Conservation (phyloP, 2,797 vertebrate species). For the Dendrocincla fuliginosa region DNA sequence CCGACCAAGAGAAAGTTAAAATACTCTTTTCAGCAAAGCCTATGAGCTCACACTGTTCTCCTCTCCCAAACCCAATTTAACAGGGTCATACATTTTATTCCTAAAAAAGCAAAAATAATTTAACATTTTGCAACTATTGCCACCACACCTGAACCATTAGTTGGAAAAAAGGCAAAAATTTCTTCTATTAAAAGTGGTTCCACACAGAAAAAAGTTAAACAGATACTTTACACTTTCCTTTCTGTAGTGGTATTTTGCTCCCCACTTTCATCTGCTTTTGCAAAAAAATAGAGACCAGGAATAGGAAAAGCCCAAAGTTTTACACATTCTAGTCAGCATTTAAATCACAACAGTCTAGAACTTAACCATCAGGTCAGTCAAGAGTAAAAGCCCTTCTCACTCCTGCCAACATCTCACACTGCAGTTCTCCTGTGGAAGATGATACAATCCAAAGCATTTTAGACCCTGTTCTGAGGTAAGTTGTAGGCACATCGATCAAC, state of each 20-base stretch:
- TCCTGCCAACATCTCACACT: not conserved
- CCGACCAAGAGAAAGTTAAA: not conserved
- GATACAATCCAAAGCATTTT: not conserved
- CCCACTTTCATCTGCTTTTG: not conserved
- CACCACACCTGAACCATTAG: not conserved
- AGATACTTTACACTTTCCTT: not conserved
- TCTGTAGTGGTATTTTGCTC: not conserved
- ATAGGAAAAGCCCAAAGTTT: not conserved
- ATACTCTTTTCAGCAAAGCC: too few relatives aligned
- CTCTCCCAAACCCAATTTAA: not conserved
- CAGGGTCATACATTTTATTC: not conserved
- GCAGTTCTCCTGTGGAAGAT: not conserved
- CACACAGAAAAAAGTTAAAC: not conserved
- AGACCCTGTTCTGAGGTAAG: not conserved
- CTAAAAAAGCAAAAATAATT: not conserved
- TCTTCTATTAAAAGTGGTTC: not conserved
- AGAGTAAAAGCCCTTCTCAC: not conserved
- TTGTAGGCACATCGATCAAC: not conserved
- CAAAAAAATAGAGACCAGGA: not conserved
- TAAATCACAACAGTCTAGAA: not conserved
- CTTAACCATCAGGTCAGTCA: not conserved
- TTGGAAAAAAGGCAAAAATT: not conserved
- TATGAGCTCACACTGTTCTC: not conserved
- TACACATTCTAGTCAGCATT: not conserved
- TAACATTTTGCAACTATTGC: not conserved